Conservation (phyloP, 2,888 invertebrate genomes). For the Nephrotoma flavescens region DNA sequence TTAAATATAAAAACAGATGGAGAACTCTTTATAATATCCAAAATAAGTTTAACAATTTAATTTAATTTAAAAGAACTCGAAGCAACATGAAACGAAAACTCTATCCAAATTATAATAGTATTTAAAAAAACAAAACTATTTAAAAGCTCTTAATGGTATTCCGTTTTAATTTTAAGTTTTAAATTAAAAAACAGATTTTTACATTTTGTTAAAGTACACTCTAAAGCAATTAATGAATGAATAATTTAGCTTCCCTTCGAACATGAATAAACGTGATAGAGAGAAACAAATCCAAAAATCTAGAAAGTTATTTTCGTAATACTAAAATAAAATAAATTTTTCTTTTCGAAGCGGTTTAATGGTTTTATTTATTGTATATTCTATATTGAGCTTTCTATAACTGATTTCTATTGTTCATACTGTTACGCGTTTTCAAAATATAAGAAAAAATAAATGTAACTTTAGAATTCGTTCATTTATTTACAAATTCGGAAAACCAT, state of each 20-base stretch:
- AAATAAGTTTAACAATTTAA: too few species aligned
- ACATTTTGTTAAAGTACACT: background rate
- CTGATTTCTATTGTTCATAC: background rate
- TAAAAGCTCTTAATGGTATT: background rate
- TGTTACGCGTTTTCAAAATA: background rate
- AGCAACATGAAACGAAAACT: background rate
- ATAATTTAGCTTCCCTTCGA: background rate
- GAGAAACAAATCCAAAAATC: background rate
- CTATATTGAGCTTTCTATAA: background rate
- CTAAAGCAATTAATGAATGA: background rate
- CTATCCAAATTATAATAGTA: background rate
- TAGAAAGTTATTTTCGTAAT: background rate
- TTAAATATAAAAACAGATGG: too few species aligned
- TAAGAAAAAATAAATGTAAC: too few species aligned
- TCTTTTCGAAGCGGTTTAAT: background rate
- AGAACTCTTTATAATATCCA: too few species aligned
- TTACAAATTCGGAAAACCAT: too few species aligned
- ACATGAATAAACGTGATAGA: background rate
- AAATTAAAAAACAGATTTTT: background rate
- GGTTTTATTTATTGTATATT: background rate
- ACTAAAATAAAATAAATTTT: background rate
- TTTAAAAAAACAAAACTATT: background rate
- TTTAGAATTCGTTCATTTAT: too few species aligned
- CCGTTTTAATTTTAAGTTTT: background rate
- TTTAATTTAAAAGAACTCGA: background rate